Percentiles rank a stretch among this genome's conserved stretches.
These are phyloP conservation scores for Drosophila malerkotliana DNA, from an alignment of 1,140 invertebrate genomes.

Conservation along the genomic window DNA sequence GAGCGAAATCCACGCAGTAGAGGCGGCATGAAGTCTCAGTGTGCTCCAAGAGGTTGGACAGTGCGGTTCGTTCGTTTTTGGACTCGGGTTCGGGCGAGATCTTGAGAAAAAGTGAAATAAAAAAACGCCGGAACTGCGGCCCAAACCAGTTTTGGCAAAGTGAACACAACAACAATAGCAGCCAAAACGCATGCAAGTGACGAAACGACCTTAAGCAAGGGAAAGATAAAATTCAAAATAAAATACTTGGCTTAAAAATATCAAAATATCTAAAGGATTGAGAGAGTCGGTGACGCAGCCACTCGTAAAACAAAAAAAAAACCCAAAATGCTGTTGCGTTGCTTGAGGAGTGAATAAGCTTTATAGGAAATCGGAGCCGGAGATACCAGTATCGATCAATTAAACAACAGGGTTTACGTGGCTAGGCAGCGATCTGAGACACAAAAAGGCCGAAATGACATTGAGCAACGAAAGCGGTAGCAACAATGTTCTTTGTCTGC, in stretches of 20 bases:
- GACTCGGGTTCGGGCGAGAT: conserved; percentile 9
- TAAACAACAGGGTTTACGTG: conserved; percentile 27
- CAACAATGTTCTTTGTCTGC: conserved; percentile 63
- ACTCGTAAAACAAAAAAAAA: background rate
- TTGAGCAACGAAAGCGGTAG: conserved; percentile 4
- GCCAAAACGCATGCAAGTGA: conserved; percentile 65
- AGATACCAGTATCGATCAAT: conserved; percentile 2
- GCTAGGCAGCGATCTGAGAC: conserved; percentile 13
- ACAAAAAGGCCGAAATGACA: conserved; percentile 36
- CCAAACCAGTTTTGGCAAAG: conserved; percentile 63
- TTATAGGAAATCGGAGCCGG: background rate
- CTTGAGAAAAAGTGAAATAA: conserved; percentile 21
- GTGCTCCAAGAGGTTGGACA: conserved; percentile 33
- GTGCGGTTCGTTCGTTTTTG: conserved; percentile 42
- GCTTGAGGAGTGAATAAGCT: background rate
- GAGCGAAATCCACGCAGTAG: conserved; percentile 26
- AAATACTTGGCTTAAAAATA: conserved; percentile 18
- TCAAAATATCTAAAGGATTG: background rate
- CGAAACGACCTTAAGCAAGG: conserved; percentile 71
- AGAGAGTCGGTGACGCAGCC: conserved; percentile 15
- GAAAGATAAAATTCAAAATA: conserved; percentile 23
- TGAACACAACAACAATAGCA: conserved; percentile 46
- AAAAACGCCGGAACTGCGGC: conserved; percentile 57
- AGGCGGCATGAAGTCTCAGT: conserved; percentile 49
- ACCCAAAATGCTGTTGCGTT: background rate